A percentile compares a stretch with the other conserved stretches of the same genome.
Evolutionary conservation across 2,888 invertebrate genomes (phyloP).

Genomic region (Steinernema carpocapsae): DNA sequence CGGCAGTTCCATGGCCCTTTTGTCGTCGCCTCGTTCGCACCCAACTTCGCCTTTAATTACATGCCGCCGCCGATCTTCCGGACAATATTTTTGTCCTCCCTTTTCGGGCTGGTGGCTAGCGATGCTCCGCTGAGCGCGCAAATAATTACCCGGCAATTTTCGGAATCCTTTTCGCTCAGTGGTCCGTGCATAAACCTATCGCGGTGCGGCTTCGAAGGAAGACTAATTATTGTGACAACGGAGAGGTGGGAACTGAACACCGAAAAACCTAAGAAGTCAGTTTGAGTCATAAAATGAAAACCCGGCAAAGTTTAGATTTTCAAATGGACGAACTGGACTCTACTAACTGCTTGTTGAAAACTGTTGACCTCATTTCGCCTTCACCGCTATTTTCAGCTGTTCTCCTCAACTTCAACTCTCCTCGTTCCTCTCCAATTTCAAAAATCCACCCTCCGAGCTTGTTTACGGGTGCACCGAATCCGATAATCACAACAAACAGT

Average conservation of each 20-base stretch:
- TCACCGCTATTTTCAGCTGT: too few species aligned
- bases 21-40: background rate
- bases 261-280: too few species aligned
- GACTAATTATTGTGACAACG: slow-evolving; percentile 16
- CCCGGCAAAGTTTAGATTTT: too few species aligned
- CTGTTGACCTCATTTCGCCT: too few species aligned
- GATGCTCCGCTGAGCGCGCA: slow-evolving; percentile 16
- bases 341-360: too few species aligned
- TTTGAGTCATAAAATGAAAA: too few species aligned
- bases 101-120: background rate
- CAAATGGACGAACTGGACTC: too few species aligned
- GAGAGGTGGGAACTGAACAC: too few species aligned
- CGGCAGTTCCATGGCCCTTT: background rate
- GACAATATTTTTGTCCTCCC: slow-evolving; percentile 23
- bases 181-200: slow-evolving; percentile 23
- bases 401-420: too few species aligned
- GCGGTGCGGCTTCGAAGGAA: background rate
- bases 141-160: slow-evolving; percentile 27
- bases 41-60: slow-evolving; percentile 8
- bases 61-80: slow-evolving; percentile 3
- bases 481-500: slow-evolving; percentile 6
- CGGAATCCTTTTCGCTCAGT: slow-evolving; percentile 24
- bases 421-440: too few species aligned
- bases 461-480: background rate
- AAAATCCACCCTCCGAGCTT: background rate